Conservation (phyloP, 2,888 invertebrate genomes). For the Lasioglossum leucozonium region DNA sequence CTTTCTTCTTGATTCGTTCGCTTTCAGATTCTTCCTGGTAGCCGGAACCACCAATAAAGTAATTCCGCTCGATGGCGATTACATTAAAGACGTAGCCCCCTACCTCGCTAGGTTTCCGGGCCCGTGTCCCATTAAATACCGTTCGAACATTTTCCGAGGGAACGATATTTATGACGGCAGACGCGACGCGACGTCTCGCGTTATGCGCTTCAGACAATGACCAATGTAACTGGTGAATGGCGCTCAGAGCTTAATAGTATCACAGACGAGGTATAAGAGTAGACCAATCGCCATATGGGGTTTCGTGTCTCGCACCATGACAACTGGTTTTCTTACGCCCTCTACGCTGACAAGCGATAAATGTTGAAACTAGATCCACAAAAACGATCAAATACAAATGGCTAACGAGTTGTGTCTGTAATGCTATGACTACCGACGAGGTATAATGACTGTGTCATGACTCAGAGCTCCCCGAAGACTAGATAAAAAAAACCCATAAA, state of each 20-base stretch:
- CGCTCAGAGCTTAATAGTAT: neutral
- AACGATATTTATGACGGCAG: constrained; percentile 50
- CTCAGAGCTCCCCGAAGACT: no score
- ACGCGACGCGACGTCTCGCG: constrained; percentile 10
- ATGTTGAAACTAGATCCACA: no score
- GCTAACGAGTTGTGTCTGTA: no score
- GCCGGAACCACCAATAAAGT: constrained; percentile 69
- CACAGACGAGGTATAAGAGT: no score
- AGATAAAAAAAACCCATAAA: no score
- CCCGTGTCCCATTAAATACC: constrained; percentile 55
- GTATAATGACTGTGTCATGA: no score
- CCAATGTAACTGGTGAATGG: neutral
- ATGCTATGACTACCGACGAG: no score
- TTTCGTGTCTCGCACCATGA: no score
- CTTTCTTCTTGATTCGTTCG: constrained; percentile 59
- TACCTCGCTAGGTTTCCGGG: constrained; percentile 47
- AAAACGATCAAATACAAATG: no score
- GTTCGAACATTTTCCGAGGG: constrained; percentile 24
- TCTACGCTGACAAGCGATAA: no score
- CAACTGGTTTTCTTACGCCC: no score
- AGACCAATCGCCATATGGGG: no score
- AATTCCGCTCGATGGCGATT: constrained; percentile 67
- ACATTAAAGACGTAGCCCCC: constrained; percentile 54
- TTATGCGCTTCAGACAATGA: constrained; percentile 7
- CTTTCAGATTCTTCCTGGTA: constrained; percentile 60